Conservation (phyloP, 2,888 invertebrate species). For the Labia minor region DNA sequence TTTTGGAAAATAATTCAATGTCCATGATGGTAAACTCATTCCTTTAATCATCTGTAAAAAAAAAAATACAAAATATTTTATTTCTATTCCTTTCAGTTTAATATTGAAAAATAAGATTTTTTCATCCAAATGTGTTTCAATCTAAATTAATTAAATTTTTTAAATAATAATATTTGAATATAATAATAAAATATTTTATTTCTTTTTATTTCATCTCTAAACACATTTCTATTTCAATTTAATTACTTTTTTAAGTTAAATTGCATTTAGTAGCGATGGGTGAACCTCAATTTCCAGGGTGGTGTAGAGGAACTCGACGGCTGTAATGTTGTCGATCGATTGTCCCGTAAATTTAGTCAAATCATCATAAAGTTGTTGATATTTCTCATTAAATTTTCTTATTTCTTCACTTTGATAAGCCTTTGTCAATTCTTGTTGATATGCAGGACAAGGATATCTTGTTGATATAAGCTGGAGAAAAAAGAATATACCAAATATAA, state of each 20-base stretch:
- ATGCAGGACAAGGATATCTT: constrained; percentile 45
- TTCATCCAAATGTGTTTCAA: constrained; percentile 55
- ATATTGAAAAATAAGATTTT: constrained; percentile 63
- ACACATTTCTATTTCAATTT: background rate
- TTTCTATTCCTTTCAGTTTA: no score
- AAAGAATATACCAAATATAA: background rate
- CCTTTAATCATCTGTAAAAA: no score
- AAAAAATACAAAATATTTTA: no score
- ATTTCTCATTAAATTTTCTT: constrained; percentile 41
- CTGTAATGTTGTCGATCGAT: constrained; percentile 47
- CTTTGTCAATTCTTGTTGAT: constrained; percentile 42
- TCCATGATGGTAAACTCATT: no score
- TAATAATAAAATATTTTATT: background rate
- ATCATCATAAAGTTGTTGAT: constrained; percentile 51
- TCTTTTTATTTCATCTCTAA: no score
- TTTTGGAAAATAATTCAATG: constrained; percentile 55
- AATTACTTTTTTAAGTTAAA: background rate
- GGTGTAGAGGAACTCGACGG: constrained; percentile 61
- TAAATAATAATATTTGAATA: constrained; percentile 8
- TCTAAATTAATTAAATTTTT: constrained; percentile 32
- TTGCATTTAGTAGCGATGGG: background rate
- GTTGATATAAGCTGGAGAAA: constrained; percentile 37
- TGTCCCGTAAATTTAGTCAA: constrained; percentile 47
- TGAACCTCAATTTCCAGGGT: constrained; percentile 51
- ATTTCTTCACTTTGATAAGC: constrained; percentile 43